Conservation (phyloP, 2,797 vertebrate genomes). For the Gymnoscopelus microlampas region DNA sequence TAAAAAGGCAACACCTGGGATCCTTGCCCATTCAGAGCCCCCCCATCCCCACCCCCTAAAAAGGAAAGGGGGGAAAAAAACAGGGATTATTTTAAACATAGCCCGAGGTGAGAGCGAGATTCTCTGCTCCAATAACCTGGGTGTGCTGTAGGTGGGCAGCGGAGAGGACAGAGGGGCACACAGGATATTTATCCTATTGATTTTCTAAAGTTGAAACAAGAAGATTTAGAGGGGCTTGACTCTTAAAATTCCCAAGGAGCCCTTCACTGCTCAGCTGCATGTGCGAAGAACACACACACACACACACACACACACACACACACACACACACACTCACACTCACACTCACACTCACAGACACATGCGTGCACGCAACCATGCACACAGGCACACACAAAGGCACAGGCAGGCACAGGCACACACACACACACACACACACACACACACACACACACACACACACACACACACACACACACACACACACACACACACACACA, state of each 20-base stretch:
- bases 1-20: constrained; percentile 73
- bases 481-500: constrained; percentile 3
- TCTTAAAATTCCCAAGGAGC: constrained; percentile 83
- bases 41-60: constrained; percentile 9
- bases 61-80: constrained; percentile 25
- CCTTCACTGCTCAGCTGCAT: constrained; percentile 55
- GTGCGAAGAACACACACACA: constrained; percentile 45
- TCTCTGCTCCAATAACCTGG: constrained; percentile 74
- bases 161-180: constrained; percentile 76
- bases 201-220: constrained; percentile 83
- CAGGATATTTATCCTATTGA: constrained; percentile 86
- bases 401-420: neutral
- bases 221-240: constrained; percentile 83
- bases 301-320: neutral
- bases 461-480: constrained; percentile 33
- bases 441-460: constrained; percentile 20
- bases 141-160: constrained; percentile 72
- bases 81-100: constrained; percentile 85
- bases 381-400: neutral
- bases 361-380: neutral
- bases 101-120: constrained; percentile 82
- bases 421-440: neutral
- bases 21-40: constrained; percentile 74
- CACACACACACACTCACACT: constrained; percentile 38
- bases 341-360: neutral